A percentile compares a stretch with the other conserved stretches of the same genome.
Conservation (phyloP, 1,140 invertebrate genomes). For the Lethocerus indicus region DNA sequence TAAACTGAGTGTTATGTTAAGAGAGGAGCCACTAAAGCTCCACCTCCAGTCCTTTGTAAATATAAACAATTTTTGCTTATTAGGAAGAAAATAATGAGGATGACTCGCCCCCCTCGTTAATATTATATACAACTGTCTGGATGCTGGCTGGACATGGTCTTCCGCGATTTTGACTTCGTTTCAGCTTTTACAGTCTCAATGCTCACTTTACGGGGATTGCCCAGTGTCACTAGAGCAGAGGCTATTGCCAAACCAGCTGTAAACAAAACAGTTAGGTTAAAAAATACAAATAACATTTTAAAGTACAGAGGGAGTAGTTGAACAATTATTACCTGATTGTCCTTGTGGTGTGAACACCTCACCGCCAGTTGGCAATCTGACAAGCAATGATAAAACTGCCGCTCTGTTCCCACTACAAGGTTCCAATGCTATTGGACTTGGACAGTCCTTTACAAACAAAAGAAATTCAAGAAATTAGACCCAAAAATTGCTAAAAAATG, state of each 20-base stretch:
- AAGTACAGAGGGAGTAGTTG: not conserved
- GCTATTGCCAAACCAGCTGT: conserved; percentile 59
- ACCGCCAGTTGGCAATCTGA: conserved; percentile 67
- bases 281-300: not conserved
- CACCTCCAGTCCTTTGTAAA: too few species aligned
- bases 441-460: conserved; percentile 41
- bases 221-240: conserved; percentile 69
- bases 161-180: conserved; percentile 40
- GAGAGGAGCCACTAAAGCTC: too few species aligned
- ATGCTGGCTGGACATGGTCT: conserved; percentile 40
- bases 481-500: too few species aligned
- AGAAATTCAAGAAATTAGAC: not conserved
- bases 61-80: too few species aligned
- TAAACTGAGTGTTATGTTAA: too few species aligned
- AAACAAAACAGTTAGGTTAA: not conserved
- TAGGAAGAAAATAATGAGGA: too few species aligned
- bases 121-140: conserved; percentile 32
- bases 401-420: conserved; percentile 78
- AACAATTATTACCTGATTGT: conserved; percentile 38
- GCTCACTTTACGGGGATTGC: conserved; percentile 53
- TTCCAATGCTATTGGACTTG: conserved; percentile 85
- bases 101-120: too few species aligned
- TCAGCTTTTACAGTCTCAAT: conserved; percentile 46
- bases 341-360: conserved; percentile 64
- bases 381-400: conserved; percentile 79